phyloP scores from a whole-genome alignment of 2,113 vertebrate species.

The Pandion haliaetus region DNA sequence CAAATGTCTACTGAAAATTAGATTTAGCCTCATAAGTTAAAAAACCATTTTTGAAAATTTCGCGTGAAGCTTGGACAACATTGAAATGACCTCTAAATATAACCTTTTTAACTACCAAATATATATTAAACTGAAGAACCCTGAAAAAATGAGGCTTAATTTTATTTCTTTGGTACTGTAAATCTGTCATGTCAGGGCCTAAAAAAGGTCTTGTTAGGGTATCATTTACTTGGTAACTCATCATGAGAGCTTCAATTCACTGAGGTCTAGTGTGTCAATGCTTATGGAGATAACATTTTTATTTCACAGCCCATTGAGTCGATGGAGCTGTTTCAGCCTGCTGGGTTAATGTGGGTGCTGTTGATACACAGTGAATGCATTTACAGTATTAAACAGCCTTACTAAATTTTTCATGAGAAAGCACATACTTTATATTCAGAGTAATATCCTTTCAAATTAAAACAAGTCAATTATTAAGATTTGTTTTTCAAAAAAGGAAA shows the following conservation, averaged over 20 bases:
- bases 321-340: constrained; percentile 30
- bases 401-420: background rate
- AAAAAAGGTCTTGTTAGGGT: background rate
- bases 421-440: background rate
- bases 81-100: background rate
- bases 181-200: background rate
- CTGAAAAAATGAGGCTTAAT: background rate
- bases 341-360: constrained; percentile 35
- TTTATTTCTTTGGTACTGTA: background rate
- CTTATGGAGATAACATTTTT: background rate
- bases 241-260: background rate
- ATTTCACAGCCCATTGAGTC: constrained; percentile 46
- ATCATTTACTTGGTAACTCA: constrained; percentile 5
- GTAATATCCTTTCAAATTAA: background rate
- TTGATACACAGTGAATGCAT: background rate
- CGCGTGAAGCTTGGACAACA: background rate
- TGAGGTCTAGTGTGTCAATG: background rate
- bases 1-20: background rate
- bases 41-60: background rate
- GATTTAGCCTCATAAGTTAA: background rate
- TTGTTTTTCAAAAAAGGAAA: background rate
- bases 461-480: background rate
- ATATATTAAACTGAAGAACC: background rate
- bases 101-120: background rate
- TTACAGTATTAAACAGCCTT: background rate